Conservation (phyloP, 2,888 invertebrate species). For the Melinaea marsaeus region DNA sequence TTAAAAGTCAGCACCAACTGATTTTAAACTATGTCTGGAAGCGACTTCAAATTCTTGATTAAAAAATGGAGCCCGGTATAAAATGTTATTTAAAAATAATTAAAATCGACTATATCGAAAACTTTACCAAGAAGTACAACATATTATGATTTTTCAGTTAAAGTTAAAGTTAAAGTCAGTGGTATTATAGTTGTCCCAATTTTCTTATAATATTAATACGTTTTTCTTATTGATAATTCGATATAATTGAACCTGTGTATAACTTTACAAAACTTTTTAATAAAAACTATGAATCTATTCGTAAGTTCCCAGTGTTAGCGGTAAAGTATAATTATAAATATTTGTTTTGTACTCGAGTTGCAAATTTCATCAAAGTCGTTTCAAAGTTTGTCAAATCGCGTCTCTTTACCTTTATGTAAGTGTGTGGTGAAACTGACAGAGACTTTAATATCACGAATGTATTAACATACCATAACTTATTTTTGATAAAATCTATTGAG, state of each 20-base stretch:
- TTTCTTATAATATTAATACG: no score
- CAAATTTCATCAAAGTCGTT: conserved; percentile 22
- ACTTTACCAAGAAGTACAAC: background rate
- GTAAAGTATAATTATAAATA: conserved; percentile 22
- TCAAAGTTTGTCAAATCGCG: conserved; percentile 22
- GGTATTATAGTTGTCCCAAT: no score
- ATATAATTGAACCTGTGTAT: no score
- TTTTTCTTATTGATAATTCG: no score
- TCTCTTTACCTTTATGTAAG: conserved; percentile 22
- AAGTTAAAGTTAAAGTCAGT: no score
- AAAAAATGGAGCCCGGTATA: background rate
- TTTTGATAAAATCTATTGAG: no score
- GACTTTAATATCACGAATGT: background rate
- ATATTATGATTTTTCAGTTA: background rate
- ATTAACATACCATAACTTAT: no score
- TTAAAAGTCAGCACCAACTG: conserved; percentile 8
- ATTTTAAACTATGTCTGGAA: conserved; percentile 4
- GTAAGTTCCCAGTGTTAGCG: conserved; percentile 3
- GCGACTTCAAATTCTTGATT: conserved; percentile 4
- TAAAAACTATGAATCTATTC: background rate
- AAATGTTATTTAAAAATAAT: background rate
- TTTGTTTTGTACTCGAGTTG: conserved; percentile 18
- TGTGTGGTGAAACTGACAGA: conserved; percentile 10
- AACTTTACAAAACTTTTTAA: no score
- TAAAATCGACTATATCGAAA: background rate